Percentiles rank a stretch among this genome's conserved stretches.
These are phyloP conservation scores for Tachysurus vachellii DNA, from an alignment of 2,113 vertebrate species.

Conservation along the genomic window DNA sequence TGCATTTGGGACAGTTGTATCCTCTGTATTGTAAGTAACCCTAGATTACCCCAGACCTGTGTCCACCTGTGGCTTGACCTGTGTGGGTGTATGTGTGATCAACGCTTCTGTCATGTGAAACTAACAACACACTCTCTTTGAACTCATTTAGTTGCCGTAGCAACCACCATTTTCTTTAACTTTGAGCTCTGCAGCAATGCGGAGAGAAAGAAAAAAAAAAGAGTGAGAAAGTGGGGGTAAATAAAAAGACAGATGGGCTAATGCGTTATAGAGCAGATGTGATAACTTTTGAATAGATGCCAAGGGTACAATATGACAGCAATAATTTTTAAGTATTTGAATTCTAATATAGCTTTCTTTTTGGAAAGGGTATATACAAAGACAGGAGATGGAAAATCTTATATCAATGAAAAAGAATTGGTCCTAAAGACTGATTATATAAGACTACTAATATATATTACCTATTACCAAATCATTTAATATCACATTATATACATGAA, in stretches of 20 bases:
- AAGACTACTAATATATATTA: background rate
- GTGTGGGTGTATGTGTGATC: background rate
- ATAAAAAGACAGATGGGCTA: conserved; percentile 24
- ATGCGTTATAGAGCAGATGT: background rate
- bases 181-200: conserved; percentile 43
- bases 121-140: conserved; percentile 30
- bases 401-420: too few relatives aligned
- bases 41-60: background rate
- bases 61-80: background rate
- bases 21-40: background rate
- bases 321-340: background rate
- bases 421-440: background rate
- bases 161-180: conserved; percentile 54
- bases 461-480: background rate
- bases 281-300: background rate
- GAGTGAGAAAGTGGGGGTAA: conserved; percentile 17
- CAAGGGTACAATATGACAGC: background rate
- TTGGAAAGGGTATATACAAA: background rate
- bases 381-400: background rate
- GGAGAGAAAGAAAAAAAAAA: conserved; percentile 18
- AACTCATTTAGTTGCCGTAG: conserved; percentile 60
- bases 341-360: background rate
- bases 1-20: background rate
- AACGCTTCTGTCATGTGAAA: conserved; percentile 11
- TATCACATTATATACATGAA: background rate